These are phyloP conservation scores for Aurelia sp. DNA, from an alignment of 30 jellyfish, hydroid and myxozoan genomes.

Conservation along the genomic window DNA sequence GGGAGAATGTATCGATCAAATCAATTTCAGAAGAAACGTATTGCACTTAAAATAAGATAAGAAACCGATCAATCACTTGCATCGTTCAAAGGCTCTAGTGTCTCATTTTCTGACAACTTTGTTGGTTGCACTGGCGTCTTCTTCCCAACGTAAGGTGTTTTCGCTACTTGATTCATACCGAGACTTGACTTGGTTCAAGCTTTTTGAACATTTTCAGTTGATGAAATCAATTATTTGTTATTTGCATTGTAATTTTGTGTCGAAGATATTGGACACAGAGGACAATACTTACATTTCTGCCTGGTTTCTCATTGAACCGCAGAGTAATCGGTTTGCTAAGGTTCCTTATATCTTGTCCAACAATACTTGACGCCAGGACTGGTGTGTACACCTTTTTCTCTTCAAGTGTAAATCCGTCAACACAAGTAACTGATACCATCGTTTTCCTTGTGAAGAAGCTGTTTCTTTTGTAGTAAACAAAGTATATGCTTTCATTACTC, in stretches of 20 bases:
- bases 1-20: neutral
- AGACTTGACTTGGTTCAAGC: too few relatives aligned
- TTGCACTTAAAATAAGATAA: too few relatives aligned
- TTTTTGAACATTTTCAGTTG: too few relatives aligned
- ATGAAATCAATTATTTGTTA: too few relatives aligned
- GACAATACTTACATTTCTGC: conserved; percentile 57
- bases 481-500: conserved; percentile 75
- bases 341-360: conserved; percentile 79
- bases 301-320: conserved; percentile 67
- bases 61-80: too few relatives aligned
- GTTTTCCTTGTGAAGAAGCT: conserved; percentile 73
- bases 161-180: too few relatives aligned
- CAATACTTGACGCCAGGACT: conserved; percentile 90
- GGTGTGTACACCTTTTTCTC: conserved; percentile 79
- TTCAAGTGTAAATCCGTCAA: conserved; percentile 83
- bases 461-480: conserved; percentile 92
- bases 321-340: conserved; percentile 84
- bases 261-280: neutral
- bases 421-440: conserved; percentile 64
- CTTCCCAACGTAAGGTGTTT: too few relatives aligned
- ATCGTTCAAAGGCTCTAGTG: neutral
- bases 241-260: neutral
- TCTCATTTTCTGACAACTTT: neutral
- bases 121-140: too few relatives aligned
- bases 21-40: neutral